Evolutionary conservation across 53 echinoderm and acorn worm genomes (phyloP).

Genomic region (Henricia sp.): DNA sequence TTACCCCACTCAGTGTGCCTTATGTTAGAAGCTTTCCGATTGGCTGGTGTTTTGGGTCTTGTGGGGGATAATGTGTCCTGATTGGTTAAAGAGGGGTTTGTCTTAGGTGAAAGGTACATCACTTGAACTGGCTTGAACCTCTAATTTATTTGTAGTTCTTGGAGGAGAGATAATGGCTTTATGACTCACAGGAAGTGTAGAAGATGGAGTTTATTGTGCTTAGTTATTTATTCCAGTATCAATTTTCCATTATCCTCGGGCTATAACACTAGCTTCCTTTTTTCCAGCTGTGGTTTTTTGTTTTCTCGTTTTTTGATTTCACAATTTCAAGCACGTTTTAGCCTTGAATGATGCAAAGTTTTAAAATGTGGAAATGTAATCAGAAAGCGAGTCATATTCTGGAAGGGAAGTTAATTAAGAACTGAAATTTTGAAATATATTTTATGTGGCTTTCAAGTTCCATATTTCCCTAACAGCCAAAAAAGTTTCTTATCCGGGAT

Average conservation of each 20-base stretch:
- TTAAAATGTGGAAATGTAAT: conserved; percentile 45
- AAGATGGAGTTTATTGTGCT: neutral
- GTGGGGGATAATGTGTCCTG: neutral
- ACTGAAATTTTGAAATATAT: too few species aligned
- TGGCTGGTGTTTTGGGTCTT: conserved; percentile 27
- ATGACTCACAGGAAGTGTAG: conserved; percentile 59
- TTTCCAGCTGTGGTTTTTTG: conserved; percentile 3
- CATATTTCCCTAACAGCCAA: too few species aligned
- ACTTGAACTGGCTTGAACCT: conserved; percentile 52
- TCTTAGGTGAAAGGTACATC: conserved; percentile 30
- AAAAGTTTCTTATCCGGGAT: too few species aligned
- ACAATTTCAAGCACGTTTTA: neutral
- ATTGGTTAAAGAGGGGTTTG: conserved; percentile 9
- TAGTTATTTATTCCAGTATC: conserved; percentile 36
- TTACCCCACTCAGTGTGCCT: conserved; percentile 22
- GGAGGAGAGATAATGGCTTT: conserved; percentile 15
- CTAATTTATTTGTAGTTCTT: conserved; percentile 50
- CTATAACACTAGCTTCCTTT: neutral
- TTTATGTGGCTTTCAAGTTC: too few species aligned
- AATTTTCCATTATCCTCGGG: conserved; percentile 48
- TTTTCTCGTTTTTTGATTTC: neutral
- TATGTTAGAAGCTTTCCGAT: conserved; percentile 13
- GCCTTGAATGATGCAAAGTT: conserved; percentile 4
- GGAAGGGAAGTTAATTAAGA: too few species aligned
- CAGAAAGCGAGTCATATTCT: conserved; percentile 8